Evolutionary conservation across 2,797 vertebrate genomes (phyloP).

Genomic region (Chelidonichthys spinosus): DNA sequence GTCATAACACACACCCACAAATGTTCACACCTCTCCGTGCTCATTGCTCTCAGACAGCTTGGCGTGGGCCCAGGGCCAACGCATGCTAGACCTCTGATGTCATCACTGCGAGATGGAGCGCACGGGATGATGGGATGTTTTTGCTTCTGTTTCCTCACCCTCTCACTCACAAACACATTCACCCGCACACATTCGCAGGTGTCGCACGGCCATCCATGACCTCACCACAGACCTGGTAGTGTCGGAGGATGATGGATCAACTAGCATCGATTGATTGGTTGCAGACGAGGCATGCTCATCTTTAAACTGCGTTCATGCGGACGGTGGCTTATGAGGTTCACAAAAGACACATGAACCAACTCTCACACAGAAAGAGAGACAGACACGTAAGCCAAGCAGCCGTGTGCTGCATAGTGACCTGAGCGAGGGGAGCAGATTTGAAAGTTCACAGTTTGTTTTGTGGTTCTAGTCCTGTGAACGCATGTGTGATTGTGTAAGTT

Average conservation of each 20-base stretch:
- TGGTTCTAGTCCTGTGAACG: constrained; percentile 20
- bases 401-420: constrained; percentile 15
- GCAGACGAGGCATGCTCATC: constrained; percentile 35
- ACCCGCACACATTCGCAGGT: constrained; percentile 37
- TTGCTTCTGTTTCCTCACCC: constrained; percentile 67
- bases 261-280: constrained; percentile 46
- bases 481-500: constrained; percentile 37
- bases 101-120: constrained; percentile 69
- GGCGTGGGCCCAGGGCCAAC: constrained; percentile 68
- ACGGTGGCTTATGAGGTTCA: constrained; percentile 17
- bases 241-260: constrained; percentile 20
- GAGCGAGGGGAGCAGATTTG: constrained; percentile 21
- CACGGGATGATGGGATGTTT: constrained; percentile 53
- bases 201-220: constrained; percentile 55
- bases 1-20: constrained; percentile 25
- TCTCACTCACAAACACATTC: constrained; percentile 16
- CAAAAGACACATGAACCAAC: constrained; percentile 16
- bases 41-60: constrained; percentile 71
- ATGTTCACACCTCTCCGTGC: constrained; percentile 57
- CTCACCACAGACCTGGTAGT: constrained; percentile 52
- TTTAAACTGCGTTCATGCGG: constrained; percentile 32
- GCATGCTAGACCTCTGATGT: constrained; percentile 78
- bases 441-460: constrained; percentile 34
- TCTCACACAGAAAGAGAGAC: constrained; percentile 6
- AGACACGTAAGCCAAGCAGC: constrained; percentile 12